These are phyloP conservation scores for Acronicta psi DNA, from an alignment of 2,888 invertebrate species.

Conservation along the genomic window DNA sequence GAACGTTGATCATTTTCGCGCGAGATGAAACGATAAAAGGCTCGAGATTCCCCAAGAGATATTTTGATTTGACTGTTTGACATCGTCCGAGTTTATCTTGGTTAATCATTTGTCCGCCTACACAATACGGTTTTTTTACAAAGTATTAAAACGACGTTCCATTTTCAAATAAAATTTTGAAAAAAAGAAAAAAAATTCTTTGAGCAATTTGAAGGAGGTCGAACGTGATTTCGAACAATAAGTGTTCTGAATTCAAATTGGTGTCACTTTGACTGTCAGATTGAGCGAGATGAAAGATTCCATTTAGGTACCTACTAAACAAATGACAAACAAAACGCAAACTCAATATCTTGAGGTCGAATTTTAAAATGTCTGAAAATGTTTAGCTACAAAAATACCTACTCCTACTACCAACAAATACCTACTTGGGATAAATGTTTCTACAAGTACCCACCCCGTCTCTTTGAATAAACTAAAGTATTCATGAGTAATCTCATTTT, in stretches of 20 bases:
- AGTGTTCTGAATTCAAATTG: not conserved
- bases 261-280: not conserved
- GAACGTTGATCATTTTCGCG: constrained; percentile 31
- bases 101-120: constrained; percentile 12
- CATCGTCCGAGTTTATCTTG: constrained; percentile 26
- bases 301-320: too few species aligned
- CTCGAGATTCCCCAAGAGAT: constrained; percentile 23
- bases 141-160: not conserved
- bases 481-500: constrained; percentile 15
- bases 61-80: constrained; percentile 26
- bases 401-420: too few species aligned
- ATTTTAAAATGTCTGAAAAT: too few species aligned
- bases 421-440: not conserved
- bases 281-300: not conserved
- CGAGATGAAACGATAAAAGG: constrained; percentile 26
- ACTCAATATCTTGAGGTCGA: too few species aligned
- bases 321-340: too few species aligned
- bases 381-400: too few species aligned
- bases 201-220: not conserved
- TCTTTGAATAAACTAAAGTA: constrained; percentile 11
- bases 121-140: not conserved
- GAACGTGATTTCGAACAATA: not conserved
- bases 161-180: not conserved
- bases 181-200: not conserved
- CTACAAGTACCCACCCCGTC: not conserved